These are phyloP conservation scores for Amphilophus citrinellus DNA, from an alignment of 2,113 vertebrate species.

Conservation along the genomic window DNA sequence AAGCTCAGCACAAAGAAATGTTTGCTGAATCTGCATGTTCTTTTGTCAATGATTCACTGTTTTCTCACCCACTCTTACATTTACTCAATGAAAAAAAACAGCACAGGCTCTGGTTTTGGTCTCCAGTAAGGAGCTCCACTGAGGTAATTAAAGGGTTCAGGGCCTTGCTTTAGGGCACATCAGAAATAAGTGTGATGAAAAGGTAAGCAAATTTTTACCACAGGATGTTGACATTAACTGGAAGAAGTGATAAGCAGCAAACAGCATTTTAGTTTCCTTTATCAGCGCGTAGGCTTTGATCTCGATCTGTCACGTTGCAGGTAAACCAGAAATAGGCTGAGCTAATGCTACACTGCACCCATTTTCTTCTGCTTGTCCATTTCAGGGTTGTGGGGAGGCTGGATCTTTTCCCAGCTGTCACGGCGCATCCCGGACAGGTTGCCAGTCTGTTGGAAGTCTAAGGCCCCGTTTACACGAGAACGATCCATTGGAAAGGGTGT, in stretches of 20 bases:
- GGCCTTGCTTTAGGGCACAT: constrained; percentile 49
- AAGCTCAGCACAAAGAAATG: neutral
- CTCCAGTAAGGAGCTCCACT: neutral
- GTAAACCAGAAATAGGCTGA: neutral
- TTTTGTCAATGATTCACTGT: neutral
- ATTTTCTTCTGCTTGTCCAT: neutral
- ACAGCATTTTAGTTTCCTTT: neutral
- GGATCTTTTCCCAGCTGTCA: neutral
- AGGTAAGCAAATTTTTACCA: constrained; percentile 40
- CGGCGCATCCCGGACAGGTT: neutral
- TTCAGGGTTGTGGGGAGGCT: neutral
- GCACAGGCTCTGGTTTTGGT: constrained; percentile 28
- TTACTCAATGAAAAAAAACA: neutral
- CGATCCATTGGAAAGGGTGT: too few species aligned
- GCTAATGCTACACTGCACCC: neutral
- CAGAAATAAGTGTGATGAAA: constrained; percentile 36
- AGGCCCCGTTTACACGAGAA: too few species aligned
- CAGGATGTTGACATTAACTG: constrained; percentile 24
- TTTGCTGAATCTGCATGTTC: constrained; percentile 58
- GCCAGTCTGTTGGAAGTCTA: neutral
- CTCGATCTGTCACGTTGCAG: neutral
- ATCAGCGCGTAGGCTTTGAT: neutral
- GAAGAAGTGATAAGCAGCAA: constrained; percentile 26
- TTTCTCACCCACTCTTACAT: neutral
- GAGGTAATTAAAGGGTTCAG: constrained; percentile 60